Percentiles rank a stretch among this genome's conserved stretches.
Conservation (phyloP, 2,113 vertebrate species). For the Tamias sibiricus region DNA sequence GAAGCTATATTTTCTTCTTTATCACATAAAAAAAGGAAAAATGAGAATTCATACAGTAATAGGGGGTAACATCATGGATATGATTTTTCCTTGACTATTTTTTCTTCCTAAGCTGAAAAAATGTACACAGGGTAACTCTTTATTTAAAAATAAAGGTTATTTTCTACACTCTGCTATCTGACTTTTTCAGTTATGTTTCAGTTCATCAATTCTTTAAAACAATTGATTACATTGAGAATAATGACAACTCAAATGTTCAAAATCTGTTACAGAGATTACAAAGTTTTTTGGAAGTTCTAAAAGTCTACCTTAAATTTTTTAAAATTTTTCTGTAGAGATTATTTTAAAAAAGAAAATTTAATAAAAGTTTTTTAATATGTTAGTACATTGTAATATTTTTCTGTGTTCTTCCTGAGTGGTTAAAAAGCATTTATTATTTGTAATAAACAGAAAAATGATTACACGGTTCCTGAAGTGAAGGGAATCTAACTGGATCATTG, state of each 20-base stretch:
- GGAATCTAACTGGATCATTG: background rate
- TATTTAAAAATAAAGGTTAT: background rate
- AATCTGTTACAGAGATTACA: background rate
- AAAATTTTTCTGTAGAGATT: background rate
- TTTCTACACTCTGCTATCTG: background rate
- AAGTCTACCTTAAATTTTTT: background rate
- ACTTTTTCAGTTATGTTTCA: conserved; percentile 15
- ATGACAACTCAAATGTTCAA: background rate
- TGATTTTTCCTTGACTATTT: background rate
- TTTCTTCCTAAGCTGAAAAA: conserved; percentile 8
- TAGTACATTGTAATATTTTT: background rate
- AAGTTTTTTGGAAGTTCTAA: background rate
- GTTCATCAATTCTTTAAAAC: background rate
- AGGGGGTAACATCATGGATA: background rate
- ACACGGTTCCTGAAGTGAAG: background rate
- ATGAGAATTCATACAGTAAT: background rate
- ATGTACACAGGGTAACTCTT: background rate
- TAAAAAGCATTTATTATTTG: background rate
- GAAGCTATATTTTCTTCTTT: background rate
- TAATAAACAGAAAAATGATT: background rate
- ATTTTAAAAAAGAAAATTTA: background rate
- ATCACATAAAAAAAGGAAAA: background rate
- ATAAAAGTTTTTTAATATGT: background rate
- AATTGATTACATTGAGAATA: background rate
- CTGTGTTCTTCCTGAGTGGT: background rate